These are phyloP conservation scores for Drosophila birchii DNA, from an alignment of 2,888 invertebrate genomes.

Conservation along the genomic window DNA sequence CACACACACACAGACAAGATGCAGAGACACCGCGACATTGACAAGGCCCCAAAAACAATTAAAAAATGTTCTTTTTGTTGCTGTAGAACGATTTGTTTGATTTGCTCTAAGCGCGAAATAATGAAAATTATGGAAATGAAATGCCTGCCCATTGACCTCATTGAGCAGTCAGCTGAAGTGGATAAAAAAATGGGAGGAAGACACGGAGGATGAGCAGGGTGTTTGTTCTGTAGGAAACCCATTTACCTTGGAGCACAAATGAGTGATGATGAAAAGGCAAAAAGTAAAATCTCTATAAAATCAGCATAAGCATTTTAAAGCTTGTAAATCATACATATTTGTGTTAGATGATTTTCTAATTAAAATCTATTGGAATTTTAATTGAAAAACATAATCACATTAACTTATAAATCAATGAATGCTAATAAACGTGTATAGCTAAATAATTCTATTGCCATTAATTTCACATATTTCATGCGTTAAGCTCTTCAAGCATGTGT, in stretches of 20 bases:
- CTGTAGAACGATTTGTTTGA: constrained; percentile 65
- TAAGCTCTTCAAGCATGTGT: not conserved
- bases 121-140: constrained; percentile 62
- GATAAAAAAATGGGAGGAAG: not conserved
- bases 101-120: constrained; percentile 66
- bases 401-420: constrained; percentile 3
- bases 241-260: constrained; percentile 14
- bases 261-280: constrained; percentile 24
- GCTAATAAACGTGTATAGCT: not conserved
- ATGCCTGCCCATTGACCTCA: constrained; percentile 73
- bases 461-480: not conserved
- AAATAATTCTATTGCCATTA: not conserved
- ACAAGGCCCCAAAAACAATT: constrained; percentile 64
- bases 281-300: too few relatives aligned
- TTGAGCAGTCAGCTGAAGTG: constrained; percentile 58
- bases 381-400: not conserved
- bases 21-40: constrained; percentile 25
- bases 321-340: not conserved
- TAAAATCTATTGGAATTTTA: not conserved
- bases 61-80: constrained; percentile 53
- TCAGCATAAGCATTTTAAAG: not conserved
- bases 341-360: not conserved
- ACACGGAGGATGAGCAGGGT: not conserved
- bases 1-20: constrained; percentile 1
- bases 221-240: not conserved